phyloP scores from a whole-genome alignment of 2,797 vertebrate genomes.

The Paedocypris micromegethes region DNA sequence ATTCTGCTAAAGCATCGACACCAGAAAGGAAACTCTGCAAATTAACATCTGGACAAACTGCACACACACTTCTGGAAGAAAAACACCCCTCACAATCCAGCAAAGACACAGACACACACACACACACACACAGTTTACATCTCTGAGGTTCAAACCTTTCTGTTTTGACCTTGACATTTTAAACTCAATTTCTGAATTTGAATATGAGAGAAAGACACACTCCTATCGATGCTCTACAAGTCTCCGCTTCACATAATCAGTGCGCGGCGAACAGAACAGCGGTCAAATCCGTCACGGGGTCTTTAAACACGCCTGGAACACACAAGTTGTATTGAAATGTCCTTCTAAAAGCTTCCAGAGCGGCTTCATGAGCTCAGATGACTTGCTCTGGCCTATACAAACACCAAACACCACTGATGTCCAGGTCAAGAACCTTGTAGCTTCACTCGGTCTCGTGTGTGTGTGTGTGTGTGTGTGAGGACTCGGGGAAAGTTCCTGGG shows the following conservation, averaged over 20 bases:
- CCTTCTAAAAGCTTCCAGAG: not conserved
- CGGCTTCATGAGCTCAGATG: constrained; percentile 21
- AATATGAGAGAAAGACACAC: not conserved
- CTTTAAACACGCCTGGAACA: constrained; percentile 6
- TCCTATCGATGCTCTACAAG: not conserved
- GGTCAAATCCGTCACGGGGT: not conserved
- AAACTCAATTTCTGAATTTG: constrained; percentile 8
- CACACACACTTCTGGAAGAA: constrained; percentile 27
- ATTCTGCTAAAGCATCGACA: constrained; percentile 36
- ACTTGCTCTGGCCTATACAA: constrained; percentile 35
- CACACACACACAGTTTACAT: constrained; percentile 29
- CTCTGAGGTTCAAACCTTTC: not conserved
- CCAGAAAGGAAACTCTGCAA: constrained; percentile 42
- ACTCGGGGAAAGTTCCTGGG: constrained; percentile 31
- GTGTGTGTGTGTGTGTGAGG: constrained; percentile 34
- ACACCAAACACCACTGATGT: constrained; percentile 1
- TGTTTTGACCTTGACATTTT: constrained; percentile 19
- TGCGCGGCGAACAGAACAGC: constrained; percentile 6
- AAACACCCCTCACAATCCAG: constrained; percentile 40
- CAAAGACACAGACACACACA: constrained; percentile 40
- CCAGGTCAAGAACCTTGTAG: not conserved
- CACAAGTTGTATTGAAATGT: too few relatives aligned
- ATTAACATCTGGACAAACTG: constrained; percentile 41
- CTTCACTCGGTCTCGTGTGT: constrained; percentile 3
- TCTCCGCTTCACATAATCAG: constrained; percentile 13